Conservation (phyloP, 2,797 vertebrate species). For the Protosalanx chinensis region DNA sequence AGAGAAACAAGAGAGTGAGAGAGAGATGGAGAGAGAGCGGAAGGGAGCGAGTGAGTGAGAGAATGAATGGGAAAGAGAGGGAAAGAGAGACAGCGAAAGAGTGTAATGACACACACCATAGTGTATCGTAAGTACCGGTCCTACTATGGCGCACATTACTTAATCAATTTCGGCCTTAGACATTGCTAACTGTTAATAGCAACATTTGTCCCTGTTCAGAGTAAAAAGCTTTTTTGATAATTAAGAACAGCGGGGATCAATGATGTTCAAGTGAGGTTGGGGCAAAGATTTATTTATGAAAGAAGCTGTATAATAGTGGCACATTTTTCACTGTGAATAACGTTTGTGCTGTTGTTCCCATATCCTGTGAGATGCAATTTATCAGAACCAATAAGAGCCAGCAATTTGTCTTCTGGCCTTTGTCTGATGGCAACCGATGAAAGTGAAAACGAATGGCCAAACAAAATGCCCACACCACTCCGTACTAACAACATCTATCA, state of each 20-base stretch:
- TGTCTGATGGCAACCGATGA: conserved; percentile 71
- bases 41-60: background rate
- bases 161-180: conserved; percentile 48
- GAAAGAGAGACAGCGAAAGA: conserved; percentile 19
- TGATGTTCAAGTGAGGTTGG: conserved; percentile 50
- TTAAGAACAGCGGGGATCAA: conserved; percentile 64
- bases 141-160: conserved; percentile 36
- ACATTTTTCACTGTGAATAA: conserved; percentile 64
- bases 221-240: conserved; percentile 61
- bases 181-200: conserved; percentile 46
- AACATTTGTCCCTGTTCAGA: conserved; percentile 51
- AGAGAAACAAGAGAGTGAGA: background rate
- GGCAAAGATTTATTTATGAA: conserved; percentile 66
- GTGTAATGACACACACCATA: conserved; percentile 28
- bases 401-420: conserved; percentile 67
- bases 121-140: conserved; percentile 22
- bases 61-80: background rate
- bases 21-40: background rate
- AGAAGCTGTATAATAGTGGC: conserved; percentile 49
- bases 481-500: conserved; percentile 45
- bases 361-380: conserved; percentile 61
- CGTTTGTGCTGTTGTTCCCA: conserved; percentile 59
- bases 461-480: conserved; percentile 32
- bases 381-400: conserved; percentile 62
- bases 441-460: conserved; percentile 61